These are phyloP conservation scores for Rapana venosa DNA, from an alignment of 2,888 invertebrate genomes.

Conservation along the genomic window DNA sequence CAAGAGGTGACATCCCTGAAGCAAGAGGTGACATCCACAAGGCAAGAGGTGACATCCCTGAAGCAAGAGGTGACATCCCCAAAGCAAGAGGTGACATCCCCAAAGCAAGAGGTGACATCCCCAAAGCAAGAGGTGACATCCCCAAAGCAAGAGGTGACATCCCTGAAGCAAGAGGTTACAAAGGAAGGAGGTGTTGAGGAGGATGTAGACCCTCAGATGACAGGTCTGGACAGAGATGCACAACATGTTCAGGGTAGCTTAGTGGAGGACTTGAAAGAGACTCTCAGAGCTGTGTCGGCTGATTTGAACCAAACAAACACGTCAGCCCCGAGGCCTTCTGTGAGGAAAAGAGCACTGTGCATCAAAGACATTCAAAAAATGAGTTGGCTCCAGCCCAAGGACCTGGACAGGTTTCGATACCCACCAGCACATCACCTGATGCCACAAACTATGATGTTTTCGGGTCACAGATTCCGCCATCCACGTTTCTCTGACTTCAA, in stretches of 20 bases:
- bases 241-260: neutral
- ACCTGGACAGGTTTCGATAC: neutral
- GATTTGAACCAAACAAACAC: neutral
- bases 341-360: neutral
- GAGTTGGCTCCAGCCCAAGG: neutral
- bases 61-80: too few relatives aligned
- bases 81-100: too few relatives aligned
- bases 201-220: neutral
- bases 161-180: neutral
- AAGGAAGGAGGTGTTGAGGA: neutral
- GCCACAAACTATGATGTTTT: neutral
- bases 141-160: too few relatives aligned
- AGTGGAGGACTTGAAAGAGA: neutral
- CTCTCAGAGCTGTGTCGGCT: neutral
- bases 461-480: neutral
- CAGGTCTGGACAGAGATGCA: neutral
- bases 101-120: too few relatives aligned
- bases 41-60: too few relatives aligned
- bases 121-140: too few relatives aligned
- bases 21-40: too few relatives aligned
- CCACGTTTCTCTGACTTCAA: neutral
- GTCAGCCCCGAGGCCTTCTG: neutral
- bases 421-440: neutral
- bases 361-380: too few relatives aligned
- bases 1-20: too few relatives aligned